Base-by-base conservation (phyloP, 2,113 vertebrate genomes). In the Engraulis encrasicolus region DNA sequence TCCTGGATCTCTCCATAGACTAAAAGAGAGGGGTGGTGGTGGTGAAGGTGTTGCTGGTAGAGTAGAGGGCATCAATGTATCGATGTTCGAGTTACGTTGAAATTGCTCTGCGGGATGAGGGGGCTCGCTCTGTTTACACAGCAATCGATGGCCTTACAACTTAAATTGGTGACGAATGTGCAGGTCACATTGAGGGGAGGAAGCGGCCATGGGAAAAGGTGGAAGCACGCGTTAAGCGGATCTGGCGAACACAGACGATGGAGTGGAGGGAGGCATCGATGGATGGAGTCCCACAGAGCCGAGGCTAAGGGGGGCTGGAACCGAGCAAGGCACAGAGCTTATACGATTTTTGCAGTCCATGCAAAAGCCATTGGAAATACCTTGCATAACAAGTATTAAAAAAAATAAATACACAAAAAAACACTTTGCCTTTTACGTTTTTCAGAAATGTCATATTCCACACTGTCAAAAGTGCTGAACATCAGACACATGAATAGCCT, bases 11-110 rank as follows among this genome's bases (percentile, higher is more conserved):
- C 31, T 50, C 87, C 78, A 20, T 50, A 18, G 40, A 45, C 18
- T 78, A 84, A n/a, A n/a, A n/a, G n/a, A n/a, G 85, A 87, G 11
- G 61, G 11, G 23, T 6, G 58, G 23, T n/a, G 58, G n/a, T 1
- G 61, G n/a, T n/a, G 61, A 11, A 12, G 61, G 40, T 45, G 40
- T 9, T 45, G 40, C 4, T 45, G 40, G 40, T n/a, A n/a, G n/a
- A n/a, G n/a, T n/a, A n/a, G n/a, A n/a, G 58, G 79, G 37, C 83
- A 82, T 83, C 50, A 77, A 50, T 83, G 81, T 91, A 92, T 89
- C 84, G 88, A 93, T 89, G 88, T 15, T 82, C 1, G 83, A 89
- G 89, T 93, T 91, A 91, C 87, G 86, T 61, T 66, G 84, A 88
- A 86, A 81, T 74, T 84, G 89, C 88, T 88, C 34, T 38, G 37